Conservation (phyloP, 2,113 vertebrate genomes). For the Recurvirostra avosetta region DNA sequence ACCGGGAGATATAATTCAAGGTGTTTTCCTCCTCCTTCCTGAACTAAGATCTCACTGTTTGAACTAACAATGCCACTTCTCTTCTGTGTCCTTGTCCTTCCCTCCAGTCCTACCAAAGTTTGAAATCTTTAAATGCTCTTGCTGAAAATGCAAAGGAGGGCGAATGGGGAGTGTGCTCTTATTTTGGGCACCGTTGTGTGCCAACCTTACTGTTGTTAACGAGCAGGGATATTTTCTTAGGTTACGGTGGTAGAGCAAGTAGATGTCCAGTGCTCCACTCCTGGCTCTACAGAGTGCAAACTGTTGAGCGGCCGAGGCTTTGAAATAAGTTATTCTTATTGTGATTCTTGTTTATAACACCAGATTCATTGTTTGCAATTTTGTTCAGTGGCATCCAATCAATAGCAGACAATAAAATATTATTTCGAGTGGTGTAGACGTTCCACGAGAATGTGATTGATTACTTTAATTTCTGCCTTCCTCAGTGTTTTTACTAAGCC, state of each 20-base stretch:
- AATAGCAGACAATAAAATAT: slow-evolving; percentile 74
- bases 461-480: slow-evolving; percentile 75
- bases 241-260: not conserved
- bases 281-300: not conserved
- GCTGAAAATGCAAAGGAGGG: not conserved
- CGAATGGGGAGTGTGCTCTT: not conserved
- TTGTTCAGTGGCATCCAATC: slow-evolving; percentile 66
- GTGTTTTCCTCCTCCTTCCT: not conserved
- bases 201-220: not conserved
- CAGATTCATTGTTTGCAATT: slow-evolving; percentile 73
- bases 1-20: not conserved
- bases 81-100: not conserved
- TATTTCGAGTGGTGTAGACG: slow-evolving; percentile 63
- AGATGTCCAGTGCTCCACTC: not conserved
- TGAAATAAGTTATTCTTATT: slow-evolving; percentile 53
- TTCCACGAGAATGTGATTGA: slow-evolving; percentile 68
- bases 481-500: slow-evolving; percentile 60
- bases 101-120: not conserved
- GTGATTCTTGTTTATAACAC: slow-evolving; percentile 60
- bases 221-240: not conserved
- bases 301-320: not conserved
- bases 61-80: not conserved
- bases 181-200: not conserved
- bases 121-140: not conserved
- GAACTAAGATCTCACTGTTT: not conserved